Evolutionary conservation across 2,113 vertebrate genomes (phyloP).

Genomic region (Anoplopoma fimbria): DNA sequence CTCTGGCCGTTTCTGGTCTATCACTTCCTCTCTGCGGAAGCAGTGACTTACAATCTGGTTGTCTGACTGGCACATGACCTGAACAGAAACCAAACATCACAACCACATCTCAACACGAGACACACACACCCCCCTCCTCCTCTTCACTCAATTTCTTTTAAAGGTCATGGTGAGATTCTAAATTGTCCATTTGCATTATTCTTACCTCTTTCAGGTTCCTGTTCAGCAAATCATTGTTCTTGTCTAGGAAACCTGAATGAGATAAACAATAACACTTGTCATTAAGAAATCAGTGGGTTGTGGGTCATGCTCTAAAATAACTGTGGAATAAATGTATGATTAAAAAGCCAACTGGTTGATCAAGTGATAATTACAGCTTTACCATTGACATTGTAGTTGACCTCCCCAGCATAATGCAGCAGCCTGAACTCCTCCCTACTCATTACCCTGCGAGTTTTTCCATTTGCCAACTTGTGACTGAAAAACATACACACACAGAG

Average conservation of each 20-base stretch:
- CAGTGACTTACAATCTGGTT: constrained; percentile 93
- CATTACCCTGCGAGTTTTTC: constrained; percentile 91
- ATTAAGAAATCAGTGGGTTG: constrained; percentile 9
- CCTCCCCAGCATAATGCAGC: constrained; percentile 95
- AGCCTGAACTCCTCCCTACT: constrained; percentile 94
- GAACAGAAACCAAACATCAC: constrained; percentile 45
- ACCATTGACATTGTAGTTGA: constrained; percentile 96
- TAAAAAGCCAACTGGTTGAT: constrained; percentile 1
- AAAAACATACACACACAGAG: constrained; percentile 22
- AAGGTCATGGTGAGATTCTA: neutral
- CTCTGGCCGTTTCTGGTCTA: constrained; percentile 94
- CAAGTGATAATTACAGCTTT: constrained; percentile 19
- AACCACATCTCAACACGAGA: constrained; percentile 52
- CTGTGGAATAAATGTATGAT: neutral
- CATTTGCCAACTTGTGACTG: constrained; percentile 96
- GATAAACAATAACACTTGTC: constrained; percentile 14
- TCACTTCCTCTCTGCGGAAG: constrained; percentile 91
- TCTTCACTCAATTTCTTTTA: neutral
- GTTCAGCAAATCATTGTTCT: constrained; percentile 97
- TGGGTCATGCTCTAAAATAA: neutral
- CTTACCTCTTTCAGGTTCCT: constrained; percentile 97
- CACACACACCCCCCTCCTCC: neutral
- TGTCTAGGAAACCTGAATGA: constrained; percentile 93
- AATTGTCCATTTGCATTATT: neutral
- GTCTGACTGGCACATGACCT: constrained; percentile 95